Base-by-base conservation (phyloP, 2,888 invertebrate species). In the Venusia cambrica region DNA sequence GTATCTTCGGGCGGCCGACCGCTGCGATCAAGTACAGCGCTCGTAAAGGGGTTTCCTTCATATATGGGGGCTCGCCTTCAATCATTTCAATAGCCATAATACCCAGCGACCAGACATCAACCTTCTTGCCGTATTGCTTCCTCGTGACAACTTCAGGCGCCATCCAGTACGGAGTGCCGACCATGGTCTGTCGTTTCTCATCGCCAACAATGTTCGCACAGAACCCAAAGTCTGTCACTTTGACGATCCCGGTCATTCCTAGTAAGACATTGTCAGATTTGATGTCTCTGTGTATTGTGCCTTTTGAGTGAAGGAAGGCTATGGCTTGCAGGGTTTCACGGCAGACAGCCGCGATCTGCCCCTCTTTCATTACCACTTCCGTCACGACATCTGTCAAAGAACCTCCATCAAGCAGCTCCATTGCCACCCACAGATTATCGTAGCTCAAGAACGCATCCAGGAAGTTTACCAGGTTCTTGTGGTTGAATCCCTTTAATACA, bases 121-220 rank as follows among this genome's bases (percentile, higher is more conserved):
- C 93, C 59, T 96, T 96, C 64, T 96, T 96, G 4, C 97, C 97
- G 57, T 98, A 98, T 56, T 96, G 94, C 64, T 97, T 97, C 45
- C 97, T 89, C 0, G 95, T 96, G 0, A 96, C 96, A 0, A 97
- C 95, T 75, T 97, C 97, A 0, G 98, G 98, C 0, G 98, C 97
- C 98, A 98, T 98, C 98, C 97, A 97, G 63, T 97, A 98, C 0
- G 97, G 97, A 0, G 98, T 98, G n/a, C 98, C 97, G 0, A 97
- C 97, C 96, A 98, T 96, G 0, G 98, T 98, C 67, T 96, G 95
- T n/a, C 97, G 87, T 71, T 98, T 98, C 62, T 97, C 95, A 54
- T 97, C 97, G 0, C 95, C 96, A 19, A 94, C 92, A 32, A 99
- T 95, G 69, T 98, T 98, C 2, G 98, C 99, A 80, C 98, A 99